These are phyloP conservation scores for Acronicta alni DNA, from an alignment of 2,888 invertebrate species.

Conservation along the genomic window DNA sequence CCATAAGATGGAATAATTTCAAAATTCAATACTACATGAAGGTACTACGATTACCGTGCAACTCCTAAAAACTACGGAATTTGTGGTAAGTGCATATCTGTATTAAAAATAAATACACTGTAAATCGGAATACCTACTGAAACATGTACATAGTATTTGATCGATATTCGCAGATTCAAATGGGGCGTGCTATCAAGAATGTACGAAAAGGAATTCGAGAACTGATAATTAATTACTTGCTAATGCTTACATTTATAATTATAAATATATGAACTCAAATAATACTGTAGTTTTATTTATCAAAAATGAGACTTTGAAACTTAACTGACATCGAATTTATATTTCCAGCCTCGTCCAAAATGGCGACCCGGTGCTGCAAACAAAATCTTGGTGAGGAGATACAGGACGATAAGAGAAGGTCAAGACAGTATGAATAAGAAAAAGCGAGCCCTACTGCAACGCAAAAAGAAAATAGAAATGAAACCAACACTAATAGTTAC, in stretches of 20 bases:
- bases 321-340: neutral
- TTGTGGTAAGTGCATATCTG: too few species aligned
- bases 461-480: conserved; percentile 81
- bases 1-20: too few species aligned
- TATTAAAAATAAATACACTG: too few species aligned
- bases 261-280: neutral
- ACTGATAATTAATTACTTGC: neutral
- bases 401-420: conserved; percentile 76
- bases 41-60: too few species aligned
- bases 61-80: too few species aligned
- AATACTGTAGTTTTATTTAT: conserved; percentile 10
- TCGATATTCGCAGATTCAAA: neutral
- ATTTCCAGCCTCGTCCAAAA: conserved; percentile 76
- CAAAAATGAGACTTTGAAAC: neutral
- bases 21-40: too few species aligned
- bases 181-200: neutral
- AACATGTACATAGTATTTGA: neutral
- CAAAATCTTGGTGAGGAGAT: conserved; percentile 77
- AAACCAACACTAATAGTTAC: conserved; percentile 79
- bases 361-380: conserved; percentile 85
- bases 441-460: conserved; percentile 78
- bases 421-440: conserved; percentile 79
- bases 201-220: neutral
- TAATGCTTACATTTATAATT: neutral
- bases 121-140: too few species aligned